Evolutionary conservation across 2,888 invertebrate species (phyloP).

Genomic region (Cheilosia variabilis): DNA sequence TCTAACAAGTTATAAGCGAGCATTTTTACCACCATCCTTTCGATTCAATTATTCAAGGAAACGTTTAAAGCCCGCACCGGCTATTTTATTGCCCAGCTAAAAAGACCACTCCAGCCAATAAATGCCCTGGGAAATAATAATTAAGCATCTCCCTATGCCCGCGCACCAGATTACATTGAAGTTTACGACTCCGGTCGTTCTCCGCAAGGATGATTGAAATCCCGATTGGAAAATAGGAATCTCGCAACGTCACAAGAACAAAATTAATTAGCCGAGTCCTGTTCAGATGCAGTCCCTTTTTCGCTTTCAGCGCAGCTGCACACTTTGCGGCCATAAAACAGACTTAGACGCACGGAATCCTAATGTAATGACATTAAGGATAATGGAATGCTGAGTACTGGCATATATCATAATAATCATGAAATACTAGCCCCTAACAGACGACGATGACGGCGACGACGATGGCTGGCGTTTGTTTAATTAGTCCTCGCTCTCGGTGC

Average conservation of each 20-base stretch:
- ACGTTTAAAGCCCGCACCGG: constrained; percentile 2
- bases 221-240: constrained; percentile 35
- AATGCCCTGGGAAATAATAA: constrained; percentile 5
- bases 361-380: constrained; percentile 75
- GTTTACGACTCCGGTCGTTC: constrained; percentile 50
- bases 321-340: constrained; percentile 58
- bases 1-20: constrained; percentile 4
- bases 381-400: constrained; percentile 71
- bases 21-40: constrained; percentile 13
- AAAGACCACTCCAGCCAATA: background rate
- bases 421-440: constrained; percentile 62
- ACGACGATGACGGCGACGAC: constrained; percentile 24
- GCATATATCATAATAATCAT: constrained; percentile 73
- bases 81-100: constrained; percentile 15
- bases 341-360: constrained; percentile 69
- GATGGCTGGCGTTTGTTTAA: constrained; percentile 55
- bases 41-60: constrained; percentile 33
- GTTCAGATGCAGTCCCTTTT: constrained; percentile 5
- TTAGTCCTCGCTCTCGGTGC: constrained; percentile 40
- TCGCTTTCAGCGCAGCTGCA: constrained; percentile 42
- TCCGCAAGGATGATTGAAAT: constrained; percentile 53
- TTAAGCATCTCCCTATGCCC: constrained; percentile 7
- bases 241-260: constrained; percentile 8
- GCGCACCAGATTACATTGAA: constrained; percentile 26
- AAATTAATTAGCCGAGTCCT: constrained; percentile 62